Conservation (phyloP, 2,888 invertebrate genomes). For the Leptinotarsa haldemani region DNA sequence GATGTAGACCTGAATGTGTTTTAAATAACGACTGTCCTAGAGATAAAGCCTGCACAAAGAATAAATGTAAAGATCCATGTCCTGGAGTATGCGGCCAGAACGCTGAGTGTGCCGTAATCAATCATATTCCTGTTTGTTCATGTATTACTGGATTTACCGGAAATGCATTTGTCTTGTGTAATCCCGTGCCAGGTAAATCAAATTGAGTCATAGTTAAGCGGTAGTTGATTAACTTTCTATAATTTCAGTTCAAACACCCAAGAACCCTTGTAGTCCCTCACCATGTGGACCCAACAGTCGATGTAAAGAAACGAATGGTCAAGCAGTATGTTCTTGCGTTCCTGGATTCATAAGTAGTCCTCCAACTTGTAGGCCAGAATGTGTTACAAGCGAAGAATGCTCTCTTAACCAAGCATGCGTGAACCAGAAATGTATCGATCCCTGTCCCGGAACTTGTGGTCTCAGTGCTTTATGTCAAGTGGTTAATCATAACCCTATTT, state of each 20-base stretch:
- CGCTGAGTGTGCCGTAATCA: constrained; percentile 80
- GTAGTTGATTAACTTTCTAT: constrained; percentile 28
- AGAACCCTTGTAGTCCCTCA: constrained; percentile 75
- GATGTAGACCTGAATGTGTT: constrained; percentile 86
- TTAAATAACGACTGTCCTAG: constrained; percentile 79
- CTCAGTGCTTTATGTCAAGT: constrained; percentile 79
- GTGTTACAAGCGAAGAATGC: constrained; percentile 79
- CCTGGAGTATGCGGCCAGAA: constrained; percentile 81
- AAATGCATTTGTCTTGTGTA: constrained; percentile 76
- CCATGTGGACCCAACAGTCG: constrained; percentile 86
- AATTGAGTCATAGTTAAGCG: not conserved
- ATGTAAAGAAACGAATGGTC: constrained; percentile 69
- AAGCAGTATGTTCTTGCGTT: constrained; percentile 80
- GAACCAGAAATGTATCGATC: constrained; percentile 79
- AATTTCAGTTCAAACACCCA: constrained; percentile 60
- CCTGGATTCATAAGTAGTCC: constrained; percentile 78
- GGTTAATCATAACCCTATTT: constrained; percentile 83
- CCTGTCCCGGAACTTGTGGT: constrained; percentile 80
- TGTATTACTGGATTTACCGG: constrained; percentile 79
- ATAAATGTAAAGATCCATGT: constrained; percentile 84
- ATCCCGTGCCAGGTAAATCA: constrained; percentile 67
- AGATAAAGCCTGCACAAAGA: constrained; percentile 76
- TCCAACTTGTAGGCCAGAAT: constrained; percentile 80
- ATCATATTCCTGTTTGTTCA: constrained; percentile 82
- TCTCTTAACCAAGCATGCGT: constrained; percentile 77